A percentile compares a stretch with the other conserved stretches of the same genome.
Evolutionary conservation across 2,888 invertebrate genomes (phyloP).

Genomic region (Diaperis boleti): DNA sequence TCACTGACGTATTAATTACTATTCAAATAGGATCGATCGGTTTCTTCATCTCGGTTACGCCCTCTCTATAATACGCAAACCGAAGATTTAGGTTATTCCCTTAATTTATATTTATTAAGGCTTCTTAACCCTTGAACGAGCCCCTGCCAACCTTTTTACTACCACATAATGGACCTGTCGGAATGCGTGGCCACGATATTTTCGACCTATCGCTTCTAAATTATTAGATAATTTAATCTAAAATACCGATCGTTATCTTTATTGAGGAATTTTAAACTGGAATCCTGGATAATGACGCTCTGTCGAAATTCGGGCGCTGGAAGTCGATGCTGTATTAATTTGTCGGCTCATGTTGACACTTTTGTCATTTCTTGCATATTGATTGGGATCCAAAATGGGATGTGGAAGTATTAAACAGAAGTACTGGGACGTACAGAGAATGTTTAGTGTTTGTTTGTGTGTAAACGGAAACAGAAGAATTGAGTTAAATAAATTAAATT

Average conservation of each 20-base stretch:
- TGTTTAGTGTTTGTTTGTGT: too few species aligned
- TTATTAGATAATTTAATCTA: slow-evolving; percentile 48
- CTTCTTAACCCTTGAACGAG: slow-evolving; percentile 29
- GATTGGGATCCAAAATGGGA: too few species aligned
- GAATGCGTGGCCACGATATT: slow-evolving; percentile 32
- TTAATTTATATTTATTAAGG: slow-evolving; percentile 36
- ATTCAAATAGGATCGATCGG: slow-evolving; percentile 1
- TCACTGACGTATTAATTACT: slow-evolving; percentile 16
- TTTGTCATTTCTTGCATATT: too few species aligned
- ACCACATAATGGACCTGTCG: slow-evolving; percentile 38
- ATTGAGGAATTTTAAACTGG: slow-evolving; percentile 49
- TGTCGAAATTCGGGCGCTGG: not conserved
- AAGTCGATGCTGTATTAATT: too few species aligned
- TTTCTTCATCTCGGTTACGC: not conserved
- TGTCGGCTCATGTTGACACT: too few species aligned
- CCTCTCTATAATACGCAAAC: slow-evolving; percentile 11
- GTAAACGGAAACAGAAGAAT: too few species aligned
- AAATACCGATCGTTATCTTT: slow-evolving; percentile 48
- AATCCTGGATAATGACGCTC: slow-evolving; percentile 37
- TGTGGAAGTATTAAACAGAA: too few species aligned
- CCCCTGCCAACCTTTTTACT: slow-evolving; percentile 32
- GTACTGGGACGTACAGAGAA: too few species aligned
- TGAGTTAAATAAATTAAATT: too few species aligned
- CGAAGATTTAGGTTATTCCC: slow-evolving; percentile 19
- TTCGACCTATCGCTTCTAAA: slow-evolving; percentile 38